Conservation (phyloP, 2,888 invertebrate genomes). For the Gortyna flavago region DNA sequence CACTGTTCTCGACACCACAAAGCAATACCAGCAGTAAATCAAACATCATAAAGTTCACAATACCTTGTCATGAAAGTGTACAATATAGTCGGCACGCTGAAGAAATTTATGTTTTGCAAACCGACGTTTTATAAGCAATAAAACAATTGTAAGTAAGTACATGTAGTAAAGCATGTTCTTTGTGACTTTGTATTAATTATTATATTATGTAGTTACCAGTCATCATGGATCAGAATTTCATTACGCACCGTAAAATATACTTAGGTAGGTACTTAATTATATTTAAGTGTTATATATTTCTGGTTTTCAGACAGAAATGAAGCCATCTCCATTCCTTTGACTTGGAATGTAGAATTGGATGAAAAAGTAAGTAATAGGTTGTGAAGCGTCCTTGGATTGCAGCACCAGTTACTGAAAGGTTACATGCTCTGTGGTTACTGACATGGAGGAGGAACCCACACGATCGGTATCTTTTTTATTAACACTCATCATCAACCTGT, state of each 20-base stretch:
- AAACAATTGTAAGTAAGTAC: conserved; percentile 43
- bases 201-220: conserved; percentile 2
- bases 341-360: neutral
- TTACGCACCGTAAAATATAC: neutral
- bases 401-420: neutral
- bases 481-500: neutral
- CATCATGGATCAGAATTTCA: conserved; percentile 1
- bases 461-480: neutral
- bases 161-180: conserved; percentile 28
- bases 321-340: neutral
- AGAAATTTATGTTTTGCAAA: conserved; percentile 58
- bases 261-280: neutral
- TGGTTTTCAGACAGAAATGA: neutral
- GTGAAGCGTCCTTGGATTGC: neutral
- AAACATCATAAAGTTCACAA: conserved; percentile 18
- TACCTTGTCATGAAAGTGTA: conserved; percentile 18
- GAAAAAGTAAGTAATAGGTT: neutral
- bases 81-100: conserved; percentile 33
- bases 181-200: conserved; percentile 23
- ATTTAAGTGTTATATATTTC: neutral
- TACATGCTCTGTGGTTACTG: too few species aligned
- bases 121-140: conserved; percentile 53
- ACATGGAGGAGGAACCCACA: neutral
- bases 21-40: conserved; percentile 27
- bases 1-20: conserved; percentile 13